These are phyloP conservation scores for Hystrix brachyura DNA, from an alignment of 2,113 vertebrate genomes.

Conservation along the genomic window DNA sequence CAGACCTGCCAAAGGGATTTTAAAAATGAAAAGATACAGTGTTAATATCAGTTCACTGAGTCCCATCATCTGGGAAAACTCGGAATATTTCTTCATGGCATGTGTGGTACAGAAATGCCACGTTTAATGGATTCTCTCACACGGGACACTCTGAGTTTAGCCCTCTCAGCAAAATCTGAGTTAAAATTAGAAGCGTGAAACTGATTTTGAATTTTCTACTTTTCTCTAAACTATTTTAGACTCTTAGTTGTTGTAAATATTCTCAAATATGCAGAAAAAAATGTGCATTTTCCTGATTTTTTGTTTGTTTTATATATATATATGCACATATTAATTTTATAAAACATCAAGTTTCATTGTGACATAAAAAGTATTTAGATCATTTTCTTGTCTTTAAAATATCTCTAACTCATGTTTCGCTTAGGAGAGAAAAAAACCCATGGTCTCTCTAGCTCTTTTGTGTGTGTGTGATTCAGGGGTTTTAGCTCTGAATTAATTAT, in stretches of 20 bases:
- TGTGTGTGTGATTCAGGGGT: not conserved
- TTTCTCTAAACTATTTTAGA: not conserved
- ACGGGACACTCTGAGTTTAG: not conserved
- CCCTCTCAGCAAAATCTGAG: not conserved
- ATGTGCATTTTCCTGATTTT: not conserved
- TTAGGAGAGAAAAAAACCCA: not conserved
- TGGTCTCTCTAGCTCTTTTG: not conserved
- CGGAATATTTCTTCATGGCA: not conserved
- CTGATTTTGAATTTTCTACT: not conserved
- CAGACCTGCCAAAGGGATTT: not conserved
- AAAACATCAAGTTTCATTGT: not conserved
- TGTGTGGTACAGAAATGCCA: not conserved
- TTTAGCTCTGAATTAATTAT: conserved; percentile 14
- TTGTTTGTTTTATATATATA: not conserved
- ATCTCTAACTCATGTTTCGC: not conserved
- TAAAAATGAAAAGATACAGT: not conserved
- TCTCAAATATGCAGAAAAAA: not conserved
- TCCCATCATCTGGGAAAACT: not conserved
- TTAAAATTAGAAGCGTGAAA: not conserved
- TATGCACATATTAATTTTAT: not conserved
- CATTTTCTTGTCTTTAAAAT: conserved; percentile 42
- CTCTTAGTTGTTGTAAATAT: not conserved
- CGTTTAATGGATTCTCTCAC: not conserved
- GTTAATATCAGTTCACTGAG: not conserved
- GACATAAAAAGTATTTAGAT: not conserved